These are phyloP conservation scores for Temnothorax longispinosus DNA, from an alignment of 1,140 invertebrate genomes.

Conservation along the genomic window DNA sequence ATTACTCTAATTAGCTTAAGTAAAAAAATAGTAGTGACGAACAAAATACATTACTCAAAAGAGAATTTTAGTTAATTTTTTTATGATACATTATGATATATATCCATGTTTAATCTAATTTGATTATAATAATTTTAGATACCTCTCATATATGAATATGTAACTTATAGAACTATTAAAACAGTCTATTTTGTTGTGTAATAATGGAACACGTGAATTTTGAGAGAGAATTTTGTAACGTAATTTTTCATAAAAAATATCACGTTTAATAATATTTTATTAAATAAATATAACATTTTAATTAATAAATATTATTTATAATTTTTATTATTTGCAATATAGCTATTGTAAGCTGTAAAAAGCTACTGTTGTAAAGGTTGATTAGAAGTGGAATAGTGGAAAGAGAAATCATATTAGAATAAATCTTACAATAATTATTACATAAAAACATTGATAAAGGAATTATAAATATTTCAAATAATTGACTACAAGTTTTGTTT, in stretches of 20 bases:
- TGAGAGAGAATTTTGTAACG: not conserved
- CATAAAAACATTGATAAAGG: not conserved
- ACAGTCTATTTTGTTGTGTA: not conserved
- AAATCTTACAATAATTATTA: conserved; percentile 15
- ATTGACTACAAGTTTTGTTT: not conserved
- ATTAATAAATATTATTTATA: not conserved
- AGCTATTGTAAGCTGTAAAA: not conserved
- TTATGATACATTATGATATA: not conserved
- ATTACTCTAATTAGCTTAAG: conserved; percentile 29
- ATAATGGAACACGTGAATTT: not conserved
- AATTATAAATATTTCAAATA: conserved; percentile 7
- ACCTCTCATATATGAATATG: not conserved
- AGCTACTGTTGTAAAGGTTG: not conserved
- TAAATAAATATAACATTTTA: not conserved
- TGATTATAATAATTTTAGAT: conserved; percentile 10
- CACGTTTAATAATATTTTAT: conserved; percentile 4
- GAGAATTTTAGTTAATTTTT: not conserved
- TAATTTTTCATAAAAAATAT: not conserved
- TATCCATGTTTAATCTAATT: not conserved
- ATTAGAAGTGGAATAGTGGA: not conserved
- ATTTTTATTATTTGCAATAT: not conserved
- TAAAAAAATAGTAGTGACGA: conserved; percentile 1
- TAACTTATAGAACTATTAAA: not conserved
- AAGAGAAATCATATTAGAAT: not conserved
- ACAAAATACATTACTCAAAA: not conserved